These are phyloP conservation scores for Rhaphigaster nebulosa DNA, from an alignment of 2,888 invertebrate genomes.

Conservation along the genomic window DNA sequence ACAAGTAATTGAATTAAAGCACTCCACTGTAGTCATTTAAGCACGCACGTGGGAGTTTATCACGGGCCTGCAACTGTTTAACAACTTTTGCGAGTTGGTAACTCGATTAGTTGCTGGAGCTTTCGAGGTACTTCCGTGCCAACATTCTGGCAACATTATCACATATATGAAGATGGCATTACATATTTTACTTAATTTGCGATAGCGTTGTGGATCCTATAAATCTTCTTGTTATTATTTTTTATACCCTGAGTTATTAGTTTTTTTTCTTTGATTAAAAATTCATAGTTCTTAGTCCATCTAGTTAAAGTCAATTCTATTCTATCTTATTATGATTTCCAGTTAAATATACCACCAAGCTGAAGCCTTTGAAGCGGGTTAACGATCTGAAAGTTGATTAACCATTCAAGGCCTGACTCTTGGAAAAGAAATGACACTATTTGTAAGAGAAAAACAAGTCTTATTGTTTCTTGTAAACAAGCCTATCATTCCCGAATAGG, in stretches of 20 bases:
- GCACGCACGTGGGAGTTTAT: slow-evolving; percentile 3
- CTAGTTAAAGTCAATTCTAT: neutral
- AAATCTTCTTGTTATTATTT: too few relatives aligned
- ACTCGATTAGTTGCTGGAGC: neutral
- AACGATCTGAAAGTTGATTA: slow-evolving; percentile 20
- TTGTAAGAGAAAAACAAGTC: slow-evolving; percentile 21
- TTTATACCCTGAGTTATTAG: too few relatives aligned
- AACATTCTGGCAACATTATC: too few relatives aligned
- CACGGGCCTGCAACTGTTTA: neutral
- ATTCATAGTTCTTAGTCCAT: neutral
- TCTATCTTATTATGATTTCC: neutral
- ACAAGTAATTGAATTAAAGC: neutral
- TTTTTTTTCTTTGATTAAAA: too few relatives aligned
- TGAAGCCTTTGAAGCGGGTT: neutral
- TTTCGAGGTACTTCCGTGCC: neutral
- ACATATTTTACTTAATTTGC: too few relatives aligned
- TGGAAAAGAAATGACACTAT: neutral
- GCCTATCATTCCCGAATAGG: neutral
- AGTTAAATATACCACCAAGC: neutral
- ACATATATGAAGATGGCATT: too few relatives aligned
- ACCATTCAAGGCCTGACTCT: slow-evolving; percentile 6
- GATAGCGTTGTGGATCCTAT: too few relatives aligned
- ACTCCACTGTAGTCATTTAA: neutral
- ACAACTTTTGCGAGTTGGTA: slow-evolving; percentile 7
- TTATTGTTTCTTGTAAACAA: slow-evolving; percentile 8